Conservation (phyloP, 92 coral and sea anemone genomes). For the Palythoa grandiflora region DNA sequence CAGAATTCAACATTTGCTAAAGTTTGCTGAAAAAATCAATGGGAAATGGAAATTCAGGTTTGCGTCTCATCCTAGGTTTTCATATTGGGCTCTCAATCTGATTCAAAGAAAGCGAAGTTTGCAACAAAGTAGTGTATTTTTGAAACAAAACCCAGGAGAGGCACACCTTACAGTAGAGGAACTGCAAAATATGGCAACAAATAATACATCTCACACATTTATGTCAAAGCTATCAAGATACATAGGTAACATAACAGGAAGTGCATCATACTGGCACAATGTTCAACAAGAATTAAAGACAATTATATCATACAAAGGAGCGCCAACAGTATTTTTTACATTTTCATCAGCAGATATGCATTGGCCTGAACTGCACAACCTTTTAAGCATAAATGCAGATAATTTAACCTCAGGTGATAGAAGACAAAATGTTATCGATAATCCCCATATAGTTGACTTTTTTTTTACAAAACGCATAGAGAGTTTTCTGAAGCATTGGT, state of each 20-base stretch:
- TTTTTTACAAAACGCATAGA: slow-evolving; percentile 50
- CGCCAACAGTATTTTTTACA: slow-evolving; percentile 16
- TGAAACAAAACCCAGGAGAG: not conserved
- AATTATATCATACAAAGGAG: not conserved
- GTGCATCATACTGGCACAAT: slow-evolving; percentile 6
- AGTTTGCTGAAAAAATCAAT: slow-evolving; percentile 51
- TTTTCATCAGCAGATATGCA: not conserved
- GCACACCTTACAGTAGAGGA: slow-evolving; percentile 39
- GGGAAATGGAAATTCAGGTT: slow-evolving; percentile 56
- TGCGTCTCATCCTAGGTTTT: slow-evolving; percentile 46
- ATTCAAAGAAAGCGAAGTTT: slow-evolving; percentile 51
- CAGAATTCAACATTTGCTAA: slow-evolving; percentile 53
- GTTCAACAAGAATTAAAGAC: not conserved
- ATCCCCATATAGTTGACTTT: slow-evolving; percentile 44
- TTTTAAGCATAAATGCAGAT: not conserved
- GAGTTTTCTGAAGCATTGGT: slow-evolving; percentile 39
- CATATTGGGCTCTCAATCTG: slow-evolving; percentile 52
- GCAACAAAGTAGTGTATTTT: slow-evolving; percentile 38
- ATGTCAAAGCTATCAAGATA: slow-evolving; percentile 61
- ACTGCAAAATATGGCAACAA: slow-evolving; percentile 39
- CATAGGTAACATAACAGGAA: slow-evolving; percentile 9
- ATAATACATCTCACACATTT: slow-evolving; percentile 36
- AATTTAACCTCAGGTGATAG: slow-evolving; percentile 19
- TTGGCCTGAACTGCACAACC: not conserved
- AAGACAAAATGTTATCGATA: slow-evolving; percentile 31